Percentiles rank a stretch among this genome's conserved stretches.
phyloP scores from a whole-genome alignment of 2,113 vertebrate species.

The Brachypodius melanocephalos region DNA sequence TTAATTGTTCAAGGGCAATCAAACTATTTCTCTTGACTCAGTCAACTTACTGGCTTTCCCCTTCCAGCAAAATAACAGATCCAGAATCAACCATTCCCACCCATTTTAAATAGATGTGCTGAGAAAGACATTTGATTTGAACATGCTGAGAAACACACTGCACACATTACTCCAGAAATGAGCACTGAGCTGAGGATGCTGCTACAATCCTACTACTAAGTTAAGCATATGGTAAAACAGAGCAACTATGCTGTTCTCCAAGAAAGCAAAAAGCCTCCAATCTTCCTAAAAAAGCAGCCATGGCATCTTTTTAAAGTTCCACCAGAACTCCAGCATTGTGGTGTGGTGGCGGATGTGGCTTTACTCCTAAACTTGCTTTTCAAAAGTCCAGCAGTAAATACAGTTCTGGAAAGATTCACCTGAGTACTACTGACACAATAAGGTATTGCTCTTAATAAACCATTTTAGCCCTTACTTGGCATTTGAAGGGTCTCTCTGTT shows the following conservation, averaged over 20 bases:
- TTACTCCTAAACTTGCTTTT: conserved; percentile 16
- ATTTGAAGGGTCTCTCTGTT: conserved; percentile 99
- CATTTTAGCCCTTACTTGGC: conserved; percentile 92
- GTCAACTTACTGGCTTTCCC: background rate
- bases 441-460: conserved; percentile 54
- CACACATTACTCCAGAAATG: background rate
- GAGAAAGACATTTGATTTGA: background rate
- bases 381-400: conserved; percentile 27
- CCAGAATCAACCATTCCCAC: background rate
- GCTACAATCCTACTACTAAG: background rate
- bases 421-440: background rate
- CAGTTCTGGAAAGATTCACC: background rate
- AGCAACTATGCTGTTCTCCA: background rate
- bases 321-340: background rate
- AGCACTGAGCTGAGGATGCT: background rate
- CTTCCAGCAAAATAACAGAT: conserved; percentile 13
- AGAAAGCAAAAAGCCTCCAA: background rate
- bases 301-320: background rate
- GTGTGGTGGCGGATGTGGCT: fast-evolving
- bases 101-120: background rate
- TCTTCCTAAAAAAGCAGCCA: background rate
- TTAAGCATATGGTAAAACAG: background rate
- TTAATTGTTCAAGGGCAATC: conserved; percentile 22
- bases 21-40: conserved; percentile 2
- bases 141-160: background rate